Evolutionary conservation across 2,113 vertebrate genomes (phyloP), one percentile per base, ranked within the genome.

Genomic region (Siphamia tubifer): DNA sequence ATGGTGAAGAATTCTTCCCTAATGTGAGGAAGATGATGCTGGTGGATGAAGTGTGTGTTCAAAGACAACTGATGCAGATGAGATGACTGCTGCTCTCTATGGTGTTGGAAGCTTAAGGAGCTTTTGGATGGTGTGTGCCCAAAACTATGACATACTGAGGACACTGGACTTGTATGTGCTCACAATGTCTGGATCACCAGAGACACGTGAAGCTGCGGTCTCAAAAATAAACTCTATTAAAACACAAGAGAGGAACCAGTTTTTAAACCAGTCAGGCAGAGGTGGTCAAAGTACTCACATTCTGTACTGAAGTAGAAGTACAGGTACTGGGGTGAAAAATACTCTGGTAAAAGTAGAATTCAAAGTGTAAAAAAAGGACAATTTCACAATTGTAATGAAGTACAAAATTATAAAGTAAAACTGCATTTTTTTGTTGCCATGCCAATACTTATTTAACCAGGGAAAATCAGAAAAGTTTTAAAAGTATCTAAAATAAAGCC

Each of bases 71-170:
- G 1, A 3, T 11, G 31, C 31, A 3, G 13, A 12, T 11, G 31
- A 34, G 9, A 30, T 42, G 21, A 43, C 24, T 32, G 66, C 51
- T 20, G 51, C 51, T 66, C 27, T 47, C 42, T n/a, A 1, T 68
- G 43, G 35, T n/a, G 24, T 34, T 58, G 54, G 51, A 68, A n/a
- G 38, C 16, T 28, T 28, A 36, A 61, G 13, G 8, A 1, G 6
- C 5, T 34, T 34, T 55, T 54, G 25, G 15, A n/a, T 54, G 23
- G 8, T 4, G 31, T 62, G 19, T 55, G 44, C 34, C 49, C 11
- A 64, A 21, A 52, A 51, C 27, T 48, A n/a, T 35, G 35, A 16
- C 13, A 56, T 35, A 39, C 16, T 21, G 20, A 32, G 19, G 27
- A 53, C 0, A 0, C 24, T 0, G 12, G 47, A 9, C 30, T 25